Conservation (phyloP, 2,113 vertebrate genomes). For the Sylvilagus bachmani region DNA sequence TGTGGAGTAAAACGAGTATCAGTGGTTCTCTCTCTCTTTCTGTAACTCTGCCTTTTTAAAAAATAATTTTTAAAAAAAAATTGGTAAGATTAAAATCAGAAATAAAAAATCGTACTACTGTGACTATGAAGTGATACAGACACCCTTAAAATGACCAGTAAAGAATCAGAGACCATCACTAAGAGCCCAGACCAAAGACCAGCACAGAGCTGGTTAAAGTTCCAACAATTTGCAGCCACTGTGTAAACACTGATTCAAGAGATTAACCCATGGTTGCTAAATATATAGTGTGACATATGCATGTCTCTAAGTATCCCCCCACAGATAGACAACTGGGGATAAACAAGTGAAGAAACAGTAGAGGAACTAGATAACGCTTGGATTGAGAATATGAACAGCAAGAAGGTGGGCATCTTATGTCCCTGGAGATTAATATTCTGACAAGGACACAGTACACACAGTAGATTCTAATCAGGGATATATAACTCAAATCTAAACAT, state of each 20-base stretch:
- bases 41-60: too few relatives aligned
- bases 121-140: background rate
- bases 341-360: background rate
- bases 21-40: too few relatives aligned
- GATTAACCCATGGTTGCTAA: background rate
- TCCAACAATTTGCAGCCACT: background rate
- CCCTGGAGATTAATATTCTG: background rate
- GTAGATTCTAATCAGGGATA: background rate
- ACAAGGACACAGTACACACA: background rate
- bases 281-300: background rate
- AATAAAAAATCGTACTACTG: constrained; percentile 49
- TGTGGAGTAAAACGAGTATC: too few relatives aligned
- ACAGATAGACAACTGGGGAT: background rate
- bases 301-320: background rate
- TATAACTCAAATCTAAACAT: background rate
- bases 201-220: background rate
- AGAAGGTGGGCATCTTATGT: background rate
- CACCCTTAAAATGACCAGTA: background rate
- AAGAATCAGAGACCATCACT: background rate
- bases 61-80: too few relatives aligned
- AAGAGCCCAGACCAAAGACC: background rate
- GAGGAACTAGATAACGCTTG: background rate
- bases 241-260: constrained; percentile 7
- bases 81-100: constrained; percentile 12
- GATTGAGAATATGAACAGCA: background rate